These are phyloP conservation scores for Perca flavescens DNA, from an alignment of 2,113 vertebrate species.

Conservation along the genomic window DNA sequence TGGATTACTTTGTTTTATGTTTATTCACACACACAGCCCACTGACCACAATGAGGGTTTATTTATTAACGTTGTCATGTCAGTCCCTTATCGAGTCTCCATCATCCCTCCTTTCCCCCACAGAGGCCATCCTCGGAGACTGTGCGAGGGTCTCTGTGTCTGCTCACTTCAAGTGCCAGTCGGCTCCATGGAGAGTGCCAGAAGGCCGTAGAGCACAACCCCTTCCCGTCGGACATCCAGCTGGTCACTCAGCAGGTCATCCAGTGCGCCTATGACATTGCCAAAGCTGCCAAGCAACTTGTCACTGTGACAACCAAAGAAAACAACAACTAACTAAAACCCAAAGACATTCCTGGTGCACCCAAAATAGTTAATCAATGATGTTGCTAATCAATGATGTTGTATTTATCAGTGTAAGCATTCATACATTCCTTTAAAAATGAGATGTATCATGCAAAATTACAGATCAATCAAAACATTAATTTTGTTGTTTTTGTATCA, in stretches of 20 bases:
- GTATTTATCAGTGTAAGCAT: conserved; percentile 23
- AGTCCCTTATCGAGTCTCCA: conserved; percentile 24
- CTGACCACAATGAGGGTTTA: conserved; percentile 22
- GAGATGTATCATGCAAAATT: conserved; percentile 29
- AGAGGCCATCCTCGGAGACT: conserved; percentile 94
- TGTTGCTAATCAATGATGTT: conserved; percentile 79
- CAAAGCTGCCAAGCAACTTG: conserved; percentile 98
- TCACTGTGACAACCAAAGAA: conserved; percentile 99
- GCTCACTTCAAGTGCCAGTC: conserved; percentile 95
- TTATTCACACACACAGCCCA: conserved; percentile 8
- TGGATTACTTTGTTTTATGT: conserved; percentile 39
- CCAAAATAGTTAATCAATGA: conserved; percentile 18
- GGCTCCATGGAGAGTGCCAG: conserved; percentile 94
- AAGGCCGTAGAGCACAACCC: conserved; percentile 87
- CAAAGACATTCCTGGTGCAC: conserved; percentile 53
- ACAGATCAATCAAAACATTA: conserved; percentile 39
- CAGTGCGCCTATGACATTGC: conserved; percentile 99
- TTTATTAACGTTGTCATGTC: conserved; percentile 32
- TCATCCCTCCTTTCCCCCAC: conserved; percentile 24
- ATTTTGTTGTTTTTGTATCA: conserved; percentile 37
- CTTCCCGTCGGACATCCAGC: conserved; percentile 89
- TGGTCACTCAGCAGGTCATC: conserved; percentile 98
- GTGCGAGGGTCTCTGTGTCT: conserved; percentile 92
- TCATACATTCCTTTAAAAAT: conserved; percentile 46
- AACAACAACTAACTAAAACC: conserved; percentile 90